Evolutionary conservation across 1,140 invertebrate genomes (phyloP), one percentile per base, ranked within the genome.

Genomic region (Drosophila subpulchrella): DNA sequence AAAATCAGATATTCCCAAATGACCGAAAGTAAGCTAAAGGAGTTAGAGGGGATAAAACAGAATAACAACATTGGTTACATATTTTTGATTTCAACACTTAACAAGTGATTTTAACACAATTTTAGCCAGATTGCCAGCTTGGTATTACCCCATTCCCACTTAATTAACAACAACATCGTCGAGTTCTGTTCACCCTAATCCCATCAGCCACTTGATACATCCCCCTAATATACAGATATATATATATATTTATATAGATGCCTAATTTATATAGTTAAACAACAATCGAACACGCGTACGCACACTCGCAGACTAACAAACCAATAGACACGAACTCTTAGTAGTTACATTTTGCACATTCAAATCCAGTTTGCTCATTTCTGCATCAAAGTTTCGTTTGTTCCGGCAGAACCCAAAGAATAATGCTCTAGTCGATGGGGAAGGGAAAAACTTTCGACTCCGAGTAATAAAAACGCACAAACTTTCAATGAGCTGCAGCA

Each of bases 391-490:
- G 63, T 80, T 80, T 70, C 47, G 46, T 63, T 66, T 67, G 38
- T 48, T 73, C 39, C 46, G 47, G 47, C 59, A 27, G 24, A 55
- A 62, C 76, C 75, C 55, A 71, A 75, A 76, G 72, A 63, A 82
- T 82, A 75, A 82, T 82, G 76, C 73, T 47, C 73, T 47, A 44
- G 48, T 59, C 46, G 24, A 67, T 20, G 11, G n/a, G 32, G 10
- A 10, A 24, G 17, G 53, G 24, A 47, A 58, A 77, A 77, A 75
- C 70, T 75, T 82, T 89, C 73, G 68, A 82, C 68, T 55, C 57
- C 88, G 83, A 75, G 80, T 83, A 89, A 89, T 89, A 89, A 89
- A 86, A 88, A 86, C 83, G 83, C 83, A 88, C 71, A 73, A 86
- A 86, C 83, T 86, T 86, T 88, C 83, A 83, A 86, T 88, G 83